A percentile compares a stretch with the other conserved stretches of the same genome.
These are phyloP conservation scores for Nannospalax galili DNA, from an alignment of 2,113 vertebrate genomes.

Conservation along the genomic window DNA sequence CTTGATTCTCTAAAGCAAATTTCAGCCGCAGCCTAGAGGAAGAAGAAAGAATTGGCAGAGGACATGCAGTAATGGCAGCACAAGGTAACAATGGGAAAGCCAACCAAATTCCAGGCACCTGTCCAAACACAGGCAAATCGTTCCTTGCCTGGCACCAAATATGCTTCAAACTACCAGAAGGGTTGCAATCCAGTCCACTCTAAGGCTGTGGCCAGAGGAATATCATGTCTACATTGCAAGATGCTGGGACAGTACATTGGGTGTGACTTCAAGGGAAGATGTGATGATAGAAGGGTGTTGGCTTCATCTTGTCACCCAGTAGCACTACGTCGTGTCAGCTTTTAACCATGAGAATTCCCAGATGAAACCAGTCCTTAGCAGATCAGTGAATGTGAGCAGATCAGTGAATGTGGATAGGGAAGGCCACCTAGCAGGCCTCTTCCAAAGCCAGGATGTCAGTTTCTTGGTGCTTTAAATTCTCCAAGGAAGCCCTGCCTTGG, in stretches of 20 bases:
- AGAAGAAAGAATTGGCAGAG: slow-evolving; percentile 12
- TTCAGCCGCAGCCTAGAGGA: slow-evolving; percentile 10
- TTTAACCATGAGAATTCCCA: slow-evolving; percentile 25
- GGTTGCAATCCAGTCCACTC: not conserved
- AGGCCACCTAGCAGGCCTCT: slow-evolving; percentile 30
- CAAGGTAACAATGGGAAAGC: not conserved
- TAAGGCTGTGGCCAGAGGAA: slow-evolving; percentile 21
- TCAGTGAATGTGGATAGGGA: slow-evolving; percentile 47
- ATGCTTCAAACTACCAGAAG: not conserved
- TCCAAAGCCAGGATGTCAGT: slow-evolving; percentile 18
- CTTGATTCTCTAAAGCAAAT: slow-evolving; percentile 41
- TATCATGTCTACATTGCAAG: slow-evolving; percentile 9
- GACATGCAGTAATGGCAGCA: not conserved
- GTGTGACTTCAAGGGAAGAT: slow-evolving; percentile 37
- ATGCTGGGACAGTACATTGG: slow-evolving; percentile 29
- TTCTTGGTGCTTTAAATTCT: slow-evolving; percentile 64
- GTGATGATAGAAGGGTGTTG: not conserved
- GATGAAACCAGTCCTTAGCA: not conserved
- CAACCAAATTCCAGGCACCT: not conserved
- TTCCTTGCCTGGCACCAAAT: slow-evolving; percentile 29
- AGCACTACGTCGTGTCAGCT: slow-evolving; percentile 24
- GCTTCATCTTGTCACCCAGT: slow-evolving; percentile 31
- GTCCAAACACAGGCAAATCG: not conserved
- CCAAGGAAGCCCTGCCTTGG: slow-evolving; percentile 45
- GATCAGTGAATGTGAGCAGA: slow-evolving; percentile 31